Percentiles rank a stretch among this genome's conserved stretches.
These are phyloP conservation scores for Sphaeramia orbicularis DNA, from an alignment of 2,797 vertebrate species.

Conservation along the genomic window DNA sequence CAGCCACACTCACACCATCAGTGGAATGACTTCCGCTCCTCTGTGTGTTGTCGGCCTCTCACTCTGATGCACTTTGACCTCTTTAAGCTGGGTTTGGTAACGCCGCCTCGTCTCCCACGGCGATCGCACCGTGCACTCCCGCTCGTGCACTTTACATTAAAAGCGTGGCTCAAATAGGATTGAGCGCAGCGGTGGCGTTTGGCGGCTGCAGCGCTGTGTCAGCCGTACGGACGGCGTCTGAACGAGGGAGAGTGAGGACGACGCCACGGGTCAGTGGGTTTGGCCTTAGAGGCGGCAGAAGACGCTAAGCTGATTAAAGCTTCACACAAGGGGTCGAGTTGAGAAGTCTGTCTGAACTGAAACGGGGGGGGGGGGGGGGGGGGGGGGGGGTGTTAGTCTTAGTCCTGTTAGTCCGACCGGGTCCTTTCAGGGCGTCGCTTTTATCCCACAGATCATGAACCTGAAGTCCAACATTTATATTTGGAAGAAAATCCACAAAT, in stretches of 20 bases:
- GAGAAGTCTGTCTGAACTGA: constrained; percentile 50
- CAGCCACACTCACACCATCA: constrained; percentile 30
- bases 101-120: constrained; percentile 34
- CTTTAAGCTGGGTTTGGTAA: constrained; percentile 55
- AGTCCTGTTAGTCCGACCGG: no score
- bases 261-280: constrained; percentile 35
- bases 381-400: no score
- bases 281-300: constrained; percentile 38
- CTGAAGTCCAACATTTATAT: no score
- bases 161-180: constrained; percentile 65
- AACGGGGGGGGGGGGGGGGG: no score
- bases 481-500: no score
- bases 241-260: constrained; percentile 11
- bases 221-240: constrained; percentile 44
- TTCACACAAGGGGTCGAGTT: constrained; percentile 57
- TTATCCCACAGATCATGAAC: no score
- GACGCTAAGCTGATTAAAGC: constrained; percentile 65
- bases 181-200: constrained; percentile 35
- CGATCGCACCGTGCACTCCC: no score
- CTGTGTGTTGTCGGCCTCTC: constrained; percentile 36
- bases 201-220: constrained; percentile 52
- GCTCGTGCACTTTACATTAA: constrained; percentile 62
- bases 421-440: no score
- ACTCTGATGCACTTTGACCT: constrained; percentile 61
- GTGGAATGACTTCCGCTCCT: no score